phyloP scores from a whole-genome alignment of 2,113 vertebrate species.

The Lepisosteus osseus region DNA sequence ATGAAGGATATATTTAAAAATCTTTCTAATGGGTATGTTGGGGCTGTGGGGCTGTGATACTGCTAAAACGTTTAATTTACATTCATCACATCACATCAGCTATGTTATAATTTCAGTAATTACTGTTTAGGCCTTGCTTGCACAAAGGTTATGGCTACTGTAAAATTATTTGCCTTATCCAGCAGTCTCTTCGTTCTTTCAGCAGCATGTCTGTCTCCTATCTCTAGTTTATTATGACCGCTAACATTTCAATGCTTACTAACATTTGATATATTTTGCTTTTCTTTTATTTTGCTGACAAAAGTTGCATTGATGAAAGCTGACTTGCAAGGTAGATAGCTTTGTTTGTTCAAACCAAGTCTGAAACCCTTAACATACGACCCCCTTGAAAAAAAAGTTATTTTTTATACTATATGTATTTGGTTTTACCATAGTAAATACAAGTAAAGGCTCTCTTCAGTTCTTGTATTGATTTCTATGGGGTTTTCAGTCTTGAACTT shows the following conservation, averaged over 20 bases:
- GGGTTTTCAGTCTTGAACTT: slow-evolving; percentile 74
- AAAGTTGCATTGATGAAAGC: slow-evolving; percentile 99
- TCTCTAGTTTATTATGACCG: slow-evolving; percentile 64
- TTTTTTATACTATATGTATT: not conserved
- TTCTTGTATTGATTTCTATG: slow-evolving; percentile 62
- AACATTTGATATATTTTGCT: slow-evolving; percentile 93
- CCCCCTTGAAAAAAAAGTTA: slow-evolving; percentile 29
- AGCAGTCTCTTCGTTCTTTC: slow-evolving; percentile 59
- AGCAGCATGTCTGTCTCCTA: slow-evolving; percentile 66
- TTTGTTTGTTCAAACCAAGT: slow-evolving; percentile 81
- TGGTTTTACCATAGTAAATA: slow-evolving; percentile 44
- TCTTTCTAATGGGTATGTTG: not conserved
- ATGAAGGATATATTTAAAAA: not conserved
- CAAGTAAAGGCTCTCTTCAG: slow-evolving; percentile 33
- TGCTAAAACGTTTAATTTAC: slow-evolving; percentile 57
- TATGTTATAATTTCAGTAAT: slow-evolving; percentile 51
- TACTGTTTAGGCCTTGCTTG: slow-evolving; percentile 71
- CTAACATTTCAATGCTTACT: slow-evolving; percentile 85
- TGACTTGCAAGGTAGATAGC: slow-evolving; percentile 98
- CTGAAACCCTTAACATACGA: slow-evolving; percentile 68
- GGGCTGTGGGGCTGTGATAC: not conserved
- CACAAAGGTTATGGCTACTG: slow-evolving; percentile 51
- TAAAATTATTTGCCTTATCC: slow-evolving; percentile 66
- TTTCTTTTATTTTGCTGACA: slow-evolving; percentile 88
- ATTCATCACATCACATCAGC: slow-evolving; percentile 68